Percentiles rank a stretch among this genome's conserved stretches.
phyloP scores from a whole-genome alignment of 2,888 invertebrate species.

The Pelosia muscerda region DNA sequence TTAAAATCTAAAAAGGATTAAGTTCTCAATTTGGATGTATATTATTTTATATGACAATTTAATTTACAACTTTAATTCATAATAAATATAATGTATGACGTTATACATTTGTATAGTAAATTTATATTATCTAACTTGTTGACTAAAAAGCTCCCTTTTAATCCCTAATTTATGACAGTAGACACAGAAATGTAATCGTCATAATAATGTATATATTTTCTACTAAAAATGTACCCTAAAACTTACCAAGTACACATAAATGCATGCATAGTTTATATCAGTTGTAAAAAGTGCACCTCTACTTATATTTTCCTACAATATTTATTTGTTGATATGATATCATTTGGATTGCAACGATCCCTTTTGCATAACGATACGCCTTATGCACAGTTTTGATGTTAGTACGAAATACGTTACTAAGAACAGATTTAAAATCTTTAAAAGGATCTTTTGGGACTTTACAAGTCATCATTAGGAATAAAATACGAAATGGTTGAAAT shows the following conservation, averaged over 20 bases:
- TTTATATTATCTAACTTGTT: neutral
- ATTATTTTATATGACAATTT: no score
- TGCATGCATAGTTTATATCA: constrained; percentile 39
- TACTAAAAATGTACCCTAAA: neutral
- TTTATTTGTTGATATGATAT: constrained; percentile 55
- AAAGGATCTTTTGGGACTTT: neutral
- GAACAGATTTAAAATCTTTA: neutral
- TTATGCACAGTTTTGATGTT: constrained; percentile 11
- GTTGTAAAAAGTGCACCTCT: constrained; percentile 46
- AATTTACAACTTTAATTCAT: no score
- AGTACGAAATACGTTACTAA: constrained; percentile 42
- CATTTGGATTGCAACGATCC: constrained; percentile 54
- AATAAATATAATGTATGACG: neutral
- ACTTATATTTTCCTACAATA: constrained; percentile 40
- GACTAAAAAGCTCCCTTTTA: neutral
- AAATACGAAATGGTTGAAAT: neutral
- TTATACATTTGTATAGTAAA: neutral
- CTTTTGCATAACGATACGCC: constrained; percentile 30
- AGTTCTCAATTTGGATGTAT: no score
- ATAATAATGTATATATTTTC: neutral
- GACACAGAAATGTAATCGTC: neutral
- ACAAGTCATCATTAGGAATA: neutral
- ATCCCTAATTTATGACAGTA: neutral
- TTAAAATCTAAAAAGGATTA: no score
- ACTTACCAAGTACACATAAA: constrained; percentile 39